phyloP scores from a whole-genome alignment of 2,888 invertebrate species.

The Tineola bisselliella region DNA sequence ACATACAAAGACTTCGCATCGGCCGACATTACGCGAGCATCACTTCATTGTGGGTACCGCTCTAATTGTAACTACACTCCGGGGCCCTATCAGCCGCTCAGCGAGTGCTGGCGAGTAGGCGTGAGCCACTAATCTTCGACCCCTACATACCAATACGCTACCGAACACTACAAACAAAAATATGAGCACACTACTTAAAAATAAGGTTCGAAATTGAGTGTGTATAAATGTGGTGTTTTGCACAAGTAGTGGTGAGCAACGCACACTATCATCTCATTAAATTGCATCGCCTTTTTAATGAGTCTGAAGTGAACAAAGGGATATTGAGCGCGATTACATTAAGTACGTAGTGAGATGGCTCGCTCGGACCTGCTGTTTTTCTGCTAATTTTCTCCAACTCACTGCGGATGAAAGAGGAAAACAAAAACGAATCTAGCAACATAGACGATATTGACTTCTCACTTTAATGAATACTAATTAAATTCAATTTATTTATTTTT shows the following conservation, averaged over 20 bases:
- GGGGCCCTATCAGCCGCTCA: slow-evolving; percentile 65
- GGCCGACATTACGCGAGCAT: slow-evolving; percentile 60
- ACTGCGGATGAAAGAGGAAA: no score
- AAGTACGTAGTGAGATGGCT: slow-evolving; percentile 48
- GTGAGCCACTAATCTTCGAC: slow-evolving; percentile 68
- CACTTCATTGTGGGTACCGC: slow-evolving; percentile 67
- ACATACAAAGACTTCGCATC: slow-evolving; percentile 58
- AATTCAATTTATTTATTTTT: no score
- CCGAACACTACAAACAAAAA: slow-evolving; percentile 25
- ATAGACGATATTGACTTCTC: no score
- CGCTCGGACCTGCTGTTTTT: not conserved
- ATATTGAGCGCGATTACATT: slow-evolving; percentile 66
- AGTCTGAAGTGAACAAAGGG: slow-evolving; percentile 68
- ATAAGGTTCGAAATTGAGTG: slow-evolving; percentile 30
- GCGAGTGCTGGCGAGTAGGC: slow-evolving; percentile 61
- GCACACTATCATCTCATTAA: slow-evolving; percentile 69
- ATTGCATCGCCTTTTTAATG: slow-evolving; percentile 70
- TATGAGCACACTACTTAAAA: slow-evolving; percentile 24
- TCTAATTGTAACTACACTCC: slow-evolving; percentile 69
- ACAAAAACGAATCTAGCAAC: not conserved
- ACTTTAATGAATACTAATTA: no score
- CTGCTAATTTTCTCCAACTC: not conserved
- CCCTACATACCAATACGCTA: slow-evolving; percentile 59
- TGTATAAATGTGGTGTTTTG: slow-evolving; percentile 36
- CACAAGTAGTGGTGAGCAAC: slow-evolving; percentile 64